Conservation (phyloP, 2,113 vertebrate genomes). For the Tragelaphus strepsiceros region DNA sequence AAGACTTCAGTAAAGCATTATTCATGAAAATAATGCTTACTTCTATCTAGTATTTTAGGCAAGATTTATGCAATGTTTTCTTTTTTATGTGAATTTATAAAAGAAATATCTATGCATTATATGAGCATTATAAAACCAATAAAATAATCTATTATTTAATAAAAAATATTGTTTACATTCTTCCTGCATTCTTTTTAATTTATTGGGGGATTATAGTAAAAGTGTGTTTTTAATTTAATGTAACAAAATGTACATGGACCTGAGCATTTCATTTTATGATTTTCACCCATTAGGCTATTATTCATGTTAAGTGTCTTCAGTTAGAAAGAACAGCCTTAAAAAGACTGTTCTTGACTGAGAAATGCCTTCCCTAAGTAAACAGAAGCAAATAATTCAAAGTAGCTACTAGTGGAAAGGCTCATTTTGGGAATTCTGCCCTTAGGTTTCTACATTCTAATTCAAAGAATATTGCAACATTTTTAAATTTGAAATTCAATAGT, state of each 20-base stretch:
- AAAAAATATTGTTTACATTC: conserved; percentile 46
- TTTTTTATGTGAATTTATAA: conserved; percentile 40
- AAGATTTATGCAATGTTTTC: not conserved
- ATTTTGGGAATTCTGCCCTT: not conserved
- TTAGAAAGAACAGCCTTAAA: not conserved
- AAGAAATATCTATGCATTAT: conserved; percentile 41
- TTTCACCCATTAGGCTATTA: conserved; percentile 48
- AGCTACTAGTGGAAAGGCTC: not conserved
- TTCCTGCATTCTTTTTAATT: conserved; percentile 32
- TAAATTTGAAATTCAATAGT: not conserved
- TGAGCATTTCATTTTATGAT: conserved; percentile 42
- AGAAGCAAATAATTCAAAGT: not conserved
- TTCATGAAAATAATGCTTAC: not conserved
- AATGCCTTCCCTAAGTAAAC: not conserved
- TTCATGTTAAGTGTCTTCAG: conserved; percentile 48
- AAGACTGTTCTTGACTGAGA: not conserved
- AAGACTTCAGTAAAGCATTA: not conserved
- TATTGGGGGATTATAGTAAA: not conserved
- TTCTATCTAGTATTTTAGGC: not conserved
- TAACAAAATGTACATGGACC: conserved; percentile 53
- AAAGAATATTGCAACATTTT: not conserved
- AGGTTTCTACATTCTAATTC: not conserved
- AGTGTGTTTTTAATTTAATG: conserved; percentile 51
- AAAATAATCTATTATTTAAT: conserved; percentile 48
- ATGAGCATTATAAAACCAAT: conserved; percentile 14